Base-by-base conservation (phyloP, 2,113 vertebrate species). In the Micronycteris hirsuta region DNA sequence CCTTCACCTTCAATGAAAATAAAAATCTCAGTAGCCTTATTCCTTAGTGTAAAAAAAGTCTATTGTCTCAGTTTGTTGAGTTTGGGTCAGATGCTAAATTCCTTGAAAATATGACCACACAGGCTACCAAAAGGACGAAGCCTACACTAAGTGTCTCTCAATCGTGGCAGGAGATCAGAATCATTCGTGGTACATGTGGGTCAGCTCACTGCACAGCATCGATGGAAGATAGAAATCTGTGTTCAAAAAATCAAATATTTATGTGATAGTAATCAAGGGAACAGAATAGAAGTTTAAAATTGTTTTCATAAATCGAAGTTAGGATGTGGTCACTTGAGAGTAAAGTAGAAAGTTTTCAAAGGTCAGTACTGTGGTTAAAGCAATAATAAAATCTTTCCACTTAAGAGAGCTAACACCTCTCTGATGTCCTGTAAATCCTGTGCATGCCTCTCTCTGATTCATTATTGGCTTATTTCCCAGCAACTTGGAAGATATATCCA, bases 381-480 rank as follows among this genome's bases (percentile, higher is more conserved):
- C 19, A 80, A 63, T 63, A 81, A 81, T 77, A 81, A 87, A 93
- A 92, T 82, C 76, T 92, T 90, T 78, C 80, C 86, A 58, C 61
- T 70, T 20, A 78, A 24, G 54, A 83, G 49, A 31, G 38, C 91
- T 81, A 38, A 47, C 36, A 58, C 41, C 54, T 95, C 45, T 67
- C 43, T 49, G 78, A 58, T 76, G 31, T 78, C 82, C 93, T 45
- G 1, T 31, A 86, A 89, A 63, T 58, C 85, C 63, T 86, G 36
- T 89, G 41, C 54, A 19, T 65, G 71, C 67, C 67, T 85, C 77
- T 56, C 45, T 84, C 95, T 89, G 58, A 86, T 49, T 88, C 89
- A 19, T 63, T 83, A 61, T 36, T 91, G 92, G 52, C 94, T 86
- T 28, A 26, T 74, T 91, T 94, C 95, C 96, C 70, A 86, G 70